These are phyloP conservation scores for Neelides sp. DNA, from an alignment of 1,140 invertebrate species.

Conservation along the genomic window DNA sequence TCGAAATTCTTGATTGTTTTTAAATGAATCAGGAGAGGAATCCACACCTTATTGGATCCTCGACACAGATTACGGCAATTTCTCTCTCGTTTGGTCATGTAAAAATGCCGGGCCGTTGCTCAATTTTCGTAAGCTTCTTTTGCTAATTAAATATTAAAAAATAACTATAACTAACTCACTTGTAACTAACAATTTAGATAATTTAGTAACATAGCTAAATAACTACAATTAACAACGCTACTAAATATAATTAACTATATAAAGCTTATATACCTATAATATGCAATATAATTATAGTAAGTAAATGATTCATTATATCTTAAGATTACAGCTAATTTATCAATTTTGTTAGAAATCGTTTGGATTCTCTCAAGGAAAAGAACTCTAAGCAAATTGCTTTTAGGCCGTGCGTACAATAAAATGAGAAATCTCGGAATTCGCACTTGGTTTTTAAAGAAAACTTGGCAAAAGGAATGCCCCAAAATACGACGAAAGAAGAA, in stretches of 20 bases:
- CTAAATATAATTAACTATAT: too few relatives aligned
- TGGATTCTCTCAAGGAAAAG: not conserved
- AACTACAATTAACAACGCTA: too few relatives aligned
- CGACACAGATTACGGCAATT: slow-evolving; percentile 6
- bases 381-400: not conserved
- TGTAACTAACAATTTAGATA: too few relatives aligned
- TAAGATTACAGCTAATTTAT: not conserved
- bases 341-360: not conserved
- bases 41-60: slow-evolving; percentile 3
- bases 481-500: too few relatives aligned
- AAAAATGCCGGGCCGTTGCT: not conserved
- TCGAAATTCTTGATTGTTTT: too few relatives aligned
- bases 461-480: not conserved
- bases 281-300: too few relatives aligned
- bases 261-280: too few relatives aligned
- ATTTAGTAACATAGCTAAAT: too few relatives aligned
- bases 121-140: slow-evolving; percentile 2
- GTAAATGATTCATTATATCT: too few relatives aligned
- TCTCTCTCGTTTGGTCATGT: slow-evolving; percentile 2
- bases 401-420: not conserved
- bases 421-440: slow-evolving; percentile 1
- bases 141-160: too few relatives aligned
- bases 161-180: too few relatives aligned
- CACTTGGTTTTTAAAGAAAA: not conserved
- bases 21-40: too few relatives aligned